Evolutionary conservation across 2,797 vertebrate genomes (phyloP).

Genomic region (Falco peregrinus): DNA sequence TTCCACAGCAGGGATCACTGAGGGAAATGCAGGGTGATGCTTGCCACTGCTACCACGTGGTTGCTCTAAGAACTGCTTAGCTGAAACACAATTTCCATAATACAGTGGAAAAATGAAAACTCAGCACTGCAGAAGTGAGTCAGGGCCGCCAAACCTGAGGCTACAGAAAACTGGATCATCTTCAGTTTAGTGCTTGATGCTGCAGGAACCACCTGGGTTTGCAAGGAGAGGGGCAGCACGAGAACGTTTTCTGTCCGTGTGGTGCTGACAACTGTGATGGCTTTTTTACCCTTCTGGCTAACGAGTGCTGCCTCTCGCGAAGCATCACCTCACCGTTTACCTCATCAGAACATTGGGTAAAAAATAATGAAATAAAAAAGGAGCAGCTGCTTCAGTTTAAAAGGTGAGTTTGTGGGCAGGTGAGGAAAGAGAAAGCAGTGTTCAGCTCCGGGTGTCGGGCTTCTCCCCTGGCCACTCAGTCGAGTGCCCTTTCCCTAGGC

Average conservation of each 20-base stretch:
- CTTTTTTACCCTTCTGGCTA: background rate
- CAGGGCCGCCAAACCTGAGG: background rate
- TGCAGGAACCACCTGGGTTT: background rate
- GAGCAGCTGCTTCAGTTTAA: background rate
- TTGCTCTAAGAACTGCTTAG: background rate
- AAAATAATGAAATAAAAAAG: background rate
- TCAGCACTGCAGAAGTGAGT: background rate
- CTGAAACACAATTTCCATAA: background rate
- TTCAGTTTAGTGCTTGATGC: background rate
- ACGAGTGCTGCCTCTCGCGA: background rate
- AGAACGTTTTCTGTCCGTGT: background rate
- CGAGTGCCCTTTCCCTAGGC: background rate
- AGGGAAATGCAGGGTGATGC: background rate
- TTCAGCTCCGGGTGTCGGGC: fast-evolving
- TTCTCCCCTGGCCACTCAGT: background rate
- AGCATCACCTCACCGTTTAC: background rate
- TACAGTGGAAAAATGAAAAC: background rate
- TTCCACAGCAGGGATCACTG: background rate
- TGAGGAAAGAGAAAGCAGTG: background rate
- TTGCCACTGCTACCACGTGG: background rate
- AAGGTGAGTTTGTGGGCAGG: background rate
- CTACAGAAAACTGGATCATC: background rate
- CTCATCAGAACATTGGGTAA: background rate
- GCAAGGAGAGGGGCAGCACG: background rate
- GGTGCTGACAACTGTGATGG: background rate